Percentiles rank a stretch among this genome's conserved stretches.
These are phyloP conservation scores for Trematocara stigmaticum DNA, from an alignment of 2,113 vertebrate species.

Conservation along the genomic window DNA sequence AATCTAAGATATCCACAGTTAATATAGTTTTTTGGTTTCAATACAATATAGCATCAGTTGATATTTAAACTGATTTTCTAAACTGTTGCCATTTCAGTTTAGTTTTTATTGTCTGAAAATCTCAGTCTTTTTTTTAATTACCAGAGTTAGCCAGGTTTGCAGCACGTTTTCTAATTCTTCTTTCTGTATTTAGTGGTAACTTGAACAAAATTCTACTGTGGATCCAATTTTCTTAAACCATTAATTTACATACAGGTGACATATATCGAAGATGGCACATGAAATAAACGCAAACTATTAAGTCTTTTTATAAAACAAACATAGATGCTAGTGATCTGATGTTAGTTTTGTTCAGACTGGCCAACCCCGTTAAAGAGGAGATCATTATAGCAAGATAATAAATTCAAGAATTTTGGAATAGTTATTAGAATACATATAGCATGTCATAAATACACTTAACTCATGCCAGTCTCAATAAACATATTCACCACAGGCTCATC, in stretches of 20 bases:
- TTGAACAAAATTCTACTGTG: neutral
- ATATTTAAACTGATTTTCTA: neutral
- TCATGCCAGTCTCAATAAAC: neutral
- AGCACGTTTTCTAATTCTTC: neutral
- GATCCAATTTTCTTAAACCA: neutral
- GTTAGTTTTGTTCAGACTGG: neutral
- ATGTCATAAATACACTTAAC: neutral
- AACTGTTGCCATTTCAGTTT: neutral
- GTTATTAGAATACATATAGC: neutral
- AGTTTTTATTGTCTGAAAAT: neutral
- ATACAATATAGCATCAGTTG: neutral
- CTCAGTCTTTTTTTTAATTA: neutral
- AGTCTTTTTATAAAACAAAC: neutral
- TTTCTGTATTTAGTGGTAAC: neutral
- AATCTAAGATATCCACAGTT: neutral
- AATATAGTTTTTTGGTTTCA: neutral
- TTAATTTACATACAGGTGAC: neutral
- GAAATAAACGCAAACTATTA: neutral
- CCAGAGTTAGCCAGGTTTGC: neutral
- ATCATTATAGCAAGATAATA: accelerated
- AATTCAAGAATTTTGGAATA: neutral
- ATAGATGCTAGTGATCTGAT: neutral
- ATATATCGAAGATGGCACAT: neutral
- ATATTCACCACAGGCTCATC: neutral
- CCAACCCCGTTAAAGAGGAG: neutral